Evolutionary conservation across 1,140 invertebrate species (phyloP).

Genomic region (Heliconius hermathena): DNA sequence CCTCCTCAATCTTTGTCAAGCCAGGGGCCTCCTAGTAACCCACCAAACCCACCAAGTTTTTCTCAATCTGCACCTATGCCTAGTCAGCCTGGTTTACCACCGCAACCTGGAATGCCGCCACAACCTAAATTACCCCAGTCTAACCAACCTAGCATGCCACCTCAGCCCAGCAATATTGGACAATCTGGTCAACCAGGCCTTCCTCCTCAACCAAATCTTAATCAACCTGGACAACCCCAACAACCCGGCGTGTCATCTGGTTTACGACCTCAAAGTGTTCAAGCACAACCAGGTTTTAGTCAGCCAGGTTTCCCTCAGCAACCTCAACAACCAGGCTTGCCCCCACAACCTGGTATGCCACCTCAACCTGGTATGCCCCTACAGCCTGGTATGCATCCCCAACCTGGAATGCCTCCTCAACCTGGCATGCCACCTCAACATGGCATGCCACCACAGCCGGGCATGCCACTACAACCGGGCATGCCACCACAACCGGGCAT

Average conservation of each 20-base stretch:
- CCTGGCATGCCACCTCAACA: slow-evolving; percentile 40
- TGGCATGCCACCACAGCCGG: slow-evolving; percentile 45
- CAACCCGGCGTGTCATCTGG: slow-evolving; percentile 31
- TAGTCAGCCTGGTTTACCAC: slow-evolving; percentile 38
- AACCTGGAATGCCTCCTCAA: slow-evolving; percentile 40
- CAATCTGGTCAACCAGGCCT: slow-evolving; percentile 15
- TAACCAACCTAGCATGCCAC: slow-evolving; percentile 25
- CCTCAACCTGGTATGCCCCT: slow-evolving; percentile 35
- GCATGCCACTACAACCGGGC: slow-evolving; percentile 49
- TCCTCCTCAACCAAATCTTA: slow-evolving; percentile 13
- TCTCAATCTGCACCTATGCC: slow-evolving; percentile 40
- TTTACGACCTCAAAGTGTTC: slow-evolving; percentile 1
- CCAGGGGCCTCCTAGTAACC: slow-evolving; percentile 13
- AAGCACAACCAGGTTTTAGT: slow-evolving; percentile 32
- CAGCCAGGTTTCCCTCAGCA: slow-evolving; percentile 43
- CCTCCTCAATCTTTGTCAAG: slow-evolving; percentile 39
- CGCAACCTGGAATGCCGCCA: slow-evolving; percentile 23
- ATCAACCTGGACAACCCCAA: slow-evolving; percentile 13
- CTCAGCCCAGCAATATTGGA: slow-evolving; percentile 28
- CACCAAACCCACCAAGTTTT: slow-evolving; percentile 24
- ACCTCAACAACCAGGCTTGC: slow-evolving; percentile 46
- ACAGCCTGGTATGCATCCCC: slow-evolving; percentile 44
- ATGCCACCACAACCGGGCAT: slow-evolving; percentile 42
- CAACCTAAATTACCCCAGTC: slow-evolving; percentile 21
- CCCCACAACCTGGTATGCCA: slow-evolving; percentile 52